Evolutionary conservation across 2,113 vertebrate species (phyloP).

Genomic region (Pelodiscus sinensis): DNA sequence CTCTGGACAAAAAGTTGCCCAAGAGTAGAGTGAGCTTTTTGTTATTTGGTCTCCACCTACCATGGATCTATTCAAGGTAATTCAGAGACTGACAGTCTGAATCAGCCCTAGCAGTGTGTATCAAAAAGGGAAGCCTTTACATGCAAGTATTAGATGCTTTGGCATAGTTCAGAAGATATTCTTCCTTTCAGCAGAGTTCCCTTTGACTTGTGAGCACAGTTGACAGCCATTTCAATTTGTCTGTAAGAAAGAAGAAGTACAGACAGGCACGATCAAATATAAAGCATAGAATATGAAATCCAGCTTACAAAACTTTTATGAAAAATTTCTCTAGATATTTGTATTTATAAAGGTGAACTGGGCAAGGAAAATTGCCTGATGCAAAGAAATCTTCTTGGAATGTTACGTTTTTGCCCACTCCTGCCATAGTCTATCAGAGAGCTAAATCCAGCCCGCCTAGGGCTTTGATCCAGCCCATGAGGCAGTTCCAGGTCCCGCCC

Average conservation of each 20-base stretch:
- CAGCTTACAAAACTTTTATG: not conserved
- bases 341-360: not conserved
- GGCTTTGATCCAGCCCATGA: too few species aligned
- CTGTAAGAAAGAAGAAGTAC: not conserved
- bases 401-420: too few species aligned
- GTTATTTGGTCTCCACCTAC: not conserved
- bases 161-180: not conserved
- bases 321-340: not conserved
- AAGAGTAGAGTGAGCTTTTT: not conserved
- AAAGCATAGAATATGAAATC: not conserved
- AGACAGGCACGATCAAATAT: not conserved
- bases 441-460: too few species aligned
- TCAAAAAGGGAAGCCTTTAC: not conserved
- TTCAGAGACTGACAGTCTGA: not conserved
- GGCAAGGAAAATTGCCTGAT: not conserved
- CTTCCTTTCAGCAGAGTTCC: not conserved
- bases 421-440: too few species aligned
- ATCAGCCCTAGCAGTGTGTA: not conserved
- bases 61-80: not conserved
- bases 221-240: not conserved
- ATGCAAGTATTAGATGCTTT: not conserved
- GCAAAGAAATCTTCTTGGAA: not conserved
- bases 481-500: too few species aligned
- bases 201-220: not conserved
- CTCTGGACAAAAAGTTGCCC: constrained; percentile 20